Evolutionary conservation across 1,140 invertebrate genomes (phyloP).

Genomic region (Gonatopus flavifemur): DNA sequence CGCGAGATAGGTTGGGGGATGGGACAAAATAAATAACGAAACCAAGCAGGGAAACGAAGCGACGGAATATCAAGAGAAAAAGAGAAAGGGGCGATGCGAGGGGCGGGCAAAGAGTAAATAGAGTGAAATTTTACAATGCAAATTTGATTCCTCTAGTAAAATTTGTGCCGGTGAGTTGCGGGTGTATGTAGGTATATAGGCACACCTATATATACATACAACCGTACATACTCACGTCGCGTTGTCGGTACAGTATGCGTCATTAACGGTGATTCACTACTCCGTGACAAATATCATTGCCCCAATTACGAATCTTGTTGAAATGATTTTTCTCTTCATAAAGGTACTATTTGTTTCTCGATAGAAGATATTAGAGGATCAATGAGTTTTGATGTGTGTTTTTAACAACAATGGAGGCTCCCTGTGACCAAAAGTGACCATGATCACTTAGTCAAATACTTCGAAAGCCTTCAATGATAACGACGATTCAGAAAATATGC

Average conservation of each 20-base stretch:
- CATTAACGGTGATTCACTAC: neutral
- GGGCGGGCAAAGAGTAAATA: slow-evolving; percentile 7
- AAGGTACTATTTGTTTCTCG: neutral
- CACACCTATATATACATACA: slow-evolving; percentile 21
- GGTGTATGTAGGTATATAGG: slow-evolving; percentile 3
- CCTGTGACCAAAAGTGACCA: too few relatives aligned
- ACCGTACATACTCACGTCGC: neutral
- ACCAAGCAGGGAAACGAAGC: neutral
- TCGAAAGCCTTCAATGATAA: too few relatives aligned
- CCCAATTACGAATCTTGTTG: neutral
- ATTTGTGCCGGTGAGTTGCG: slow-evolving; percentile 11
- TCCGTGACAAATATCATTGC: neutral
- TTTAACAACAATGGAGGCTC: too few relatives aligned
- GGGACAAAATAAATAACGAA: neutral
- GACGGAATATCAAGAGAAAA: slow-evolving; percentile 2
- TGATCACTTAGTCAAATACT: too few relatives aligned
- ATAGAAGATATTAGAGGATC: too few relatives aligned
- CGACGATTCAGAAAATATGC: too few relatives aligned
- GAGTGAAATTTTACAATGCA: slow-evolving; percentile 32
- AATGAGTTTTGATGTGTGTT: too few relatives aligned
- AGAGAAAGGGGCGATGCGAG: slow-evolving; percentile 15
- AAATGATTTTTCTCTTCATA: neutral
- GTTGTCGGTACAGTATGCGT: slow-evolving; percentile 6
- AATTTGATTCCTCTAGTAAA: too few relatives aligned
- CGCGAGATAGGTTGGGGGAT: too few relatives aligned